Evolutionary conservation across 2,113 vertebrate genomes (phyloP).

Genomic region (Aleadryas rufinucha): DNA sequence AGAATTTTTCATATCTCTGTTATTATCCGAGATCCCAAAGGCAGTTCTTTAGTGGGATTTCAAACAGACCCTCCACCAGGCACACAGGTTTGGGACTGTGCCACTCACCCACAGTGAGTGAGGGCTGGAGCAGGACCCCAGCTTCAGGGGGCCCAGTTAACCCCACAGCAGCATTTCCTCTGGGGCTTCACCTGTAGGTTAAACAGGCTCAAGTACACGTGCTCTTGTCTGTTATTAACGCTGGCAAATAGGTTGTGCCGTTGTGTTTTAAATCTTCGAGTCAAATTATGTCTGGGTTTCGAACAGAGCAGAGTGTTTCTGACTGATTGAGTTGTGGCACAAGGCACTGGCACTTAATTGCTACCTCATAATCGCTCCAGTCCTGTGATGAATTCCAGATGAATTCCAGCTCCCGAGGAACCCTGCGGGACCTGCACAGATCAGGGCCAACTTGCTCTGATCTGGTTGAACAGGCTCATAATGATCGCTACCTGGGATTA

Average conservation of each 20-base stretch:
- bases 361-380: not conserved
- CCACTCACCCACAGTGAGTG: not conserved
- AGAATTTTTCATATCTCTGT: not conserved
- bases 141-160: not conserved
- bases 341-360: not conserved
- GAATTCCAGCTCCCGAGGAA: not conserved
- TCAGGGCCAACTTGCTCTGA: not conserved
- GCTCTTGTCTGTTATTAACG: not conserved
- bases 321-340: not conserved
- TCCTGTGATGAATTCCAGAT: not conserved
- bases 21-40: not conserved
- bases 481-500: not conserved
- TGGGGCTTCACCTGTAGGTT: not conserved
- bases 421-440: not conserved
- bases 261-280: not conserved
- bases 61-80: not conserved
- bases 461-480: not conserved
- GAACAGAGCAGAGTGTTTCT: not conserved
- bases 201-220: not conserved
- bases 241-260: not conserved
- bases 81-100: not conserved
- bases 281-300: not conserved
- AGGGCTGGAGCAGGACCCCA: not conserved
- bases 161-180: not conserved
- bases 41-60: not conserved